phyloP scores from a whole-genome alignment of 2,113 vertebrate species.

The Micronycteris hirsuta region DNA sequence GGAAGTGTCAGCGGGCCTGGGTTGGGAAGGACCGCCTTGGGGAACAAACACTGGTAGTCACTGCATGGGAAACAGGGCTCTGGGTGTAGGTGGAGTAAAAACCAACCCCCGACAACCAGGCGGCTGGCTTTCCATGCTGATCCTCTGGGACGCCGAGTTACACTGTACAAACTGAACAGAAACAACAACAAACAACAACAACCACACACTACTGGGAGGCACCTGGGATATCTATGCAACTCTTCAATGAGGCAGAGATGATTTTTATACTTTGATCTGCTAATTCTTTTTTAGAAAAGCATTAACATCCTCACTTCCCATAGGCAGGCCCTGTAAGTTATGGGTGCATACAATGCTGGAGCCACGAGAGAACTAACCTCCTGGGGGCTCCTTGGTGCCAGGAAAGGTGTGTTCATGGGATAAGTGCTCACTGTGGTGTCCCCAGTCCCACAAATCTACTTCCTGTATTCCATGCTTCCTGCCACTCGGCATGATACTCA shows the following conservation, averaged over 20 bases:
- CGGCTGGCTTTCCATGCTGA: background rate
- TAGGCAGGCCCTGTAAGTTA: background rate
- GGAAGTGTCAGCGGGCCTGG: background rate
- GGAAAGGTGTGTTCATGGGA: background rate
- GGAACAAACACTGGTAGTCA: background rate
- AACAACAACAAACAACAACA: background rate
- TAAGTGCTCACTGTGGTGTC: background rate
- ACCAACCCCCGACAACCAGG: fast-evolving
- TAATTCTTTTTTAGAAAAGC: background rate
- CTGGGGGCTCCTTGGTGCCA: background rate
- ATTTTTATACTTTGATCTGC: background rate
- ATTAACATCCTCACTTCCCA: background rate
- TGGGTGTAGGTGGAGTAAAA: background rate
- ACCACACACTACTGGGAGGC: background rate
- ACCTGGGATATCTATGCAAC: fast-evolving
- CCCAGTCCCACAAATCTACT: no score
- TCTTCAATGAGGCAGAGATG: background rate
- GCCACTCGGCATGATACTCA: no score
- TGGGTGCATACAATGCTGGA: background rate
- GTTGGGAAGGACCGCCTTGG: background rate
- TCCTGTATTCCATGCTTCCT: fast-evolving
- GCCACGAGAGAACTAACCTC: background rate
- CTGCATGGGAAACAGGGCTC: background rate
- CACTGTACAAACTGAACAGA: fast-evolving
- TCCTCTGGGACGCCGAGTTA: fast-evolving